Evolutionary conservation across 2,888 invertebrate species (phyloP).

Genomic region (Rotaria macrura): DNA sequence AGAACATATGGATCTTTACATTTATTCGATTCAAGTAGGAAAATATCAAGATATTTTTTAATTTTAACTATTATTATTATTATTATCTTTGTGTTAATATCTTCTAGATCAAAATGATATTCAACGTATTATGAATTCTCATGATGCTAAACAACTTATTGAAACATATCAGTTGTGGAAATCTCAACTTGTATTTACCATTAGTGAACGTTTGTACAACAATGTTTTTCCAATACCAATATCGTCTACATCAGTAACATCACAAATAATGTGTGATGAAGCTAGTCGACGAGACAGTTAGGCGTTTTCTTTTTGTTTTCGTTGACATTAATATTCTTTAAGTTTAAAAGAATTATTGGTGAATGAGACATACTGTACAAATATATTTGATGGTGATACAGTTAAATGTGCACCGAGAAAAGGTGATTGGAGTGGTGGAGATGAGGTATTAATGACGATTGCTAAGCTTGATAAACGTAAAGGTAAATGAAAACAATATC

Average conservation of each 20-base stretch:
- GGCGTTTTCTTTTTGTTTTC: neutral
- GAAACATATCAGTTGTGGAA: neutral
- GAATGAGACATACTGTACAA: neutral
- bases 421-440: conserved; percentile 1
- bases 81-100: too few species aligned
- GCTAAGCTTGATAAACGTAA: too few species aligned
- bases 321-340: neutral
- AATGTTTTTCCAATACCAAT: neutral
- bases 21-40: neutral
- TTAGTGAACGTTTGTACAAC: neutral
- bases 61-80: neutral
- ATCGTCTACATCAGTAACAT: neutral
- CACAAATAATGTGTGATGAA: neutral
- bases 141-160: neutral
- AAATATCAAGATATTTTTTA: neutral
- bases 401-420: neutral
- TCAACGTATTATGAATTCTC: neutral
- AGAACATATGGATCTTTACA: neutral
- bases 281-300: neutral
- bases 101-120: neutral
- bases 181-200: neutral
- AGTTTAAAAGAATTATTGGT: neutral
- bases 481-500: neutral
- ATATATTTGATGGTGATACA: neutral
- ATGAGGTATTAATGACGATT: neutral